Conservation (phyloP, 2,888 invertebrate species). For the Plebejus melissa region DNA sequence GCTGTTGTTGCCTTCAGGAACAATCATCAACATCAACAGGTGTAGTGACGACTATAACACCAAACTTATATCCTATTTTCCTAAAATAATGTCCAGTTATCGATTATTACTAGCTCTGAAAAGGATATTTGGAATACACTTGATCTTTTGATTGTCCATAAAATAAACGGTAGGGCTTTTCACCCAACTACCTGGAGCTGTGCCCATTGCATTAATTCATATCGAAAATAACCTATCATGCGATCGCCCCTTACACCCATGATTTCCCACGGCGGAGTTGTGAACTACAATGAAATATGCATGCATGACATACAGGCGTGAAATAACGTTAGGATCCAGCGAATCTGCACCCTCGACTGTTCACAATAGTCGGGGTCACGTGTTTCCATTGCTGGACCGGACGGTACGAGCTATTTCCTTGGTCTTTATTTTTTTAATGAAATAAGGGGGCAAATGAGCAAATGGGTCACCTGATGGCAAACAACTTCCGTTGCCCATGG, state of each 20-base stretch:
- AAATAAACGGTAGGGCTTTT: background rate
- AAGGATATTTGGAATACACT: background rate
- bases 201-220: conserved; percentile 38
- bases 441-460: too few relatives aligned
- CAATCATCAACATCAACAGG: too few relatives aligned
- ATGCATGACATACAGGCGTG: conserved; percentile 63
- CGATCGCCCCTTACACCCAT: conserved; percentile 39
- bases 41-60: too few relatives aligned
- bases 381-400: conserved; percentile 40
- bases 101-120: too few relatives aligned
- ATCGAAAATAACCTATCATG: conserved; percentile 39
- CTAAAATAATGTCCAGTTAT: too few relatives aligned
- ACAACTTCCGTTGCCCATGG: too few relatives aligned
- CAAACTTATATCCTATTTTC: too few relatives aligned
- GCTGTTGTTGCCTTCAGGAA: too few relatives aligned
- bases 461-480: too few relatives aligned
- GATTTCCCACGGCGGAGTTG: conserved; percentile 67
- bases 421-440: too few relatives aligned
- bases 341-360: conserved; percentile 43
- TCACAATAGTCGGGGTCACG: conserved; percentile 36
- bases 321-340: conserved; percentile 57
- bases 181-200: background rate
- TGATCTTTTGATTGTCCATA: background rate
- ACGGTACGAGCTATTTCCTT: conserved; percentile 15
- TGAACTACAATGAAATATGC: conserved; percentile 68